Evolutionary conservation across 2,113 vertebrate species (phyloP).

Genomic region (Caracal caracal): DNA sequence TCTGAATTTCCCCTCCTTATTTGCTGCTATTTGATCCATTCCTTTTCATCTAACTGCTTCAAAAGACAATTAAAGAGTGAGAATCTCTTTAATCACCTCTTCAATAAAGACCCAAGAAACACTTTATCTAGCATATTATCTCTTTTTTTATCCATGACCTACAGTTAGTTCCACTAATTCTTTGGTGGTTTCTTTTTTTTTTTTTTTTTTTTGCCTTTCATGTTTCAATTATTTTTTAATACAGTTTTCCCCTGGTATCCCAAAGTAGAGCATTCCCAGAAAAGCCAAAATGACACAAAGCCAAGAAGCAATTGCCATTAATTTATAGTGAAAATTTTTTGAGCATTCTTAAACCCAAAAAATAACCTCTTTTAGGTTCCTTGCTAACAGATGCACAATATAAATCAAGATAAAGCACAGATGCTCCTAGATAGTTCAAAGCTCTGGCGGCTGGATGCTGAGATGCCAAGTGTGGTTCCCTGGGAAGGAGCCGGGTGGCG

Average conservation of each 20-base stretch:
- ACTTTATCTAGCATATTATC: not conserved
- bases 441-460: not conserved
- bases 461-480: not conserved
- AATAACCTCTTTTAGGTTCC: not conserved
- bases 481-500: not conserved
- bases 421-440: not conserved
- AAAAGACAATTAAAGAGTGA: slow-evolving; percentile 49
- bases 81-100: slow-evolving; percentile 28
- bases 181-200: not conserved
- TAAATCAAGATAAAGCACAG: not conserved
- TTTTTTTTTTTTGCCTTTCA: not conserved
- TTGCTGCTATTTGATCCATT: slow-evolving; percentile 33
- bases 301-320: not conserved
- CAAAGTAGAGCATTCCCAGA: not conserved
- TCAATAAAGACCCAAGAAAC: slow-evolving; percentile 44
- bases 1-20: not conserved
- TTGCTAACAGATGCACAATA: not conserved
- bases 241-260: not conserved
- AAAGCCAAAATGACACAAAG: not conserved
- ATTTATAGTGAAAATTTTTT: not conserved
- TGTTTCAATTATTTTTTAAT: slow-evolving; percentile 60
- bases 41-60: slow-evolving; percentile 41
- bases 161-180: not conserved
- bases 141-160: slow-evolving; percentile 26
- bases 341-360: not conserved